Base-by-base conservation (phyloP, 2,113 vertebrate genomes). In the Myotis brandtii region DNA sequence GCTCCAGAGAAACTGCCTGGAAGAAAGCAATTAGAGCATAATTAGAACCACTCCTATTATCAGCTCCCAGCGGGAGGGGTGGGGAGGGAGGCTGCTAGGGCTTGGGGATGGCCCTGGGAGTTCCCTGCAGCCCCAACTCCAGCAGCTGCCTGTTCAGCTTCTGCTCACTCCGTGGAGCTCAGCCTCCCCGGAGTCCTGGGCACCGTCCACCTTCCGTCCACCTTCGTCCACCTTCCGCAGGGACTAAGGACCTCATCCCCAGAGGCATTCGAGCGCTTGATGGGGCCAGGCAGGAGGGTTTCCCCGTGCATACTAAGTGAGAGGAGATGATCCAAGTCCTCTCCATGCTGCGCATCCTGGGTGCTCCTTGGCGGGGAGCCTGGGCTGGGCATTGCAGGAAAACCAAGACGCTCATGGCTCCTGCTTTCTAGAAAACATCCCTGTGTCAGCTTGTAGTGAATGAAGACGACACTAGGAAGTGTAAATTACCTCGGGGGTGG, bases 21-120 rank as follows among this genome's bases (percentile, higher is more conserved):
- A 96, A 96, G 97, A 95, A 97, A 96, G 94, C 97, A 98, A 97
- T 98, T 97, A 97, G 93, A 82, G 62, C 94, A 75, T 95, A 96
- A 97, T 97, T 96, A 98, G 96, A 97, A 79, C 94, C 89, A 89
- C 77, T 96, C 83, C 93, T 97, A 43, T 96, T 85, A 93, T 95
- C 94, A 83, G 43, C 91, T 92, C 90, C 86, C 86, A 70, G 54
- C 0, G 54, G 93, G 90, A 91, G 54, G 93, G 90, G 85, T 67
- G 85, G 67, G 81, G 43, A 69, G 83, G 27, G 73, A 27, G 82
- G 91, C 66, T 89, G 50, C 79, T 43, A 10, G 84, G 84, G 72
- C 2, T 0, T 4, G 48, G n/a, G 72, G 77, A 18, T 23, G 20
- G 62, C 88, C 97, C 88, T 1, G 18, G 83, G 96, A 84, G 43